These are phyloP conservation scores for Syrphus vitripennis DNA, from an alignment of 2,888 invertebrate species.

Conservation along the genomic window DNA sequence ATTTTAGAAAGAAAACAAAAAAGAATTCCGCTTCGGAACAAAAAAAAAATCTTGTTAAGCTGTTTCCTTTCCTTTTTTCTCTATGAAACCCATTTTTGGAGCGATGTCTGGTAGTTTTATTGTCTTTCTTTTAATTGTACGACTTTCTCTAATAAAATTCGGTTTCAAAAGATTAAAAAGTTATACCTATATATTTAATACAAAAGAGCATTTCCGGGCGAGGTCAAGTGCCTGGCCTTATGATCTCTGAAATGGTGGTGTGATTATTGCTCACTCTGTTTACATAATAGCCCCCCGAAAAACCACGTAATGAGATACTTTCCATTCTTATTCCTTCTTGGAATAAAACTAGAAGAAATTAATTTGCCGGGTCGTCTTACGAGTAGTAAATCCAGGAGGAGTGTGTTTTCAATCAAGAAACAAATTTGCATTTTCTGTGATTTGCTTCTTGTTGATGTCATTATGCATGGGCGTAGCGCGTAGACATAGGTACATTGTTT, in stretches of 20 bases:
- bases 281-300: not conserved
- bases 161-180: not conserved
- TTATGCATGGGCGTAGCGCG: not conserved
- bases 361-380: not conserved
- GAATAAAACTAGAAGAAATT: not conserved
- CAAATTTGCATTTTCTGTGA: not conserved
- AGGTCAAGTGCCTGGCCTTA: not conserved
- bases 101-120: not conserved
- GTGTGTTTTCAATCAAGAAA: not conserved
- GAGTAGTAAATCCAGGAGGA: not conserved
- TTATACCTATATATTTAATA: not conserved
- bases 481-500: not conserved
- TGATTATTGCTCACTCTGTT: not conserved
- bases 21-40: not conserved
- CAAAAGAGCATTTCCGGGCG: not conserved
- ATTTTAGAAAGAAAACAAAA: not conserved
- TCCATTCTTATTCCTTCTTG: not conserved
- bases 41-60: not conserved
- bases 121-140: not conserved
- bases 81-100: not conserved
- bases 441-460: not conserved
- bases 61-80: not conserved
- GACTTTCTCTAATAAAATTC: not conserved
- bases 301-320: not conserved
- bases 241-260: not conserved